These are phyloP conservation scores for Pelosia muscerda DNA, from an alignment of 2,888 invertebrate genomes.

Conservation along the genomic window DNA sequence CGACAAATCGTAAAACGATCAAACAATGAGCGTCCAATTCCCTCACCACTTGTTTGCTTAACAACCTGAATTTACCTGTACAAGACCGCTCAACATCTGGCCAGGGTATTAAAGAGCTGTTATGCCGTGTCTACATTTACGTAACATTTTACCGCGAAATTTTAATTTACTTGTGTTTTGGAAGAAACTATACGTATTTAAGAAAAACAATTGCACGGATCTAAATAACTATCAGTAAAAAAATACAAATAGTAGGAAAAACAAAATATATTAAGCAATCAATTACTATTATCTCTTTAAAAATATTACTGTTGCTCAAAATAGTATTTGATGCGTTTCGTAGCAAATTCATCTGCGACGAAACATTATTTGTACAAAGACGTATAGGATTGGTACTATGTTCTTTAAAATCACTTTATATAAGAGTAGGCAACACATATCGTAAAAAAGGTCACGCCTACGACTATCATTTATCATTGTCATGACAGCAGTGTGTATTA, in stretches of 20 bases:
- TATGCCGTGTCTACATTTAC: neutral
- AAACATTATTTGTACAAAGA: neutral
- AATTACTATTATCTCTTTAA: too few species aligned
- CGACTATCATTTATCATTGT: neutral
- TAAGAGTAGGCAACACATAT: neutral
- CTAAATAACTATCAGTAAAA: too few species aligned
- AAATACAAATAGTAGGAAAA: too few species aligned
- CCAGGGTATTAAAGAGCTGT: conserved; percentile 3
- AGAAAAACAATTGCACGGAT: too few species aligned
- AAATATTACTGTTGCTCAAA: too few species aligned
- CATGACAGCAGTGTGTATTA: neutral
- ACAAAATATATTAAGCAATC: too few species aligned
- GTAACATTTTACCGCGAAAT: too few species aligned
- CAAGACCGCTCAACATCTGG: conserved; percentile 16
- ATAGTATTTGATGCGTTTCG: neutral
- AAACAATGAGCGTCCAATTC: conserved; percentile 37
- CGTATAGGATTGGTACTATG: neutral
- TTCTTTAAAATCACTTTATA: neutral
- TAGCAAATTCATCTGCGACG: neutral
- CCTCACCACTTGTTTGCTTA: conserved; percentile 36
- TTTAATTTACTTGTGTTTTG: too few species aligned
- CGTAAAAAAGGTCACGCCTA: neutral
- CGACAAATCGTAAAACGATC: conserved; percentile 52
- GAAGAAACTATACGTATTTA: too few species aligned
- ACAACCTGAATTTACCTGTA: conserved; percentile 24